Evolutionary conservation across 2,888 invertebrate genomes (phyloP), one percentile per base, ranked within the genome.

Genomic region (Sclerodermus sp.): DNA sequence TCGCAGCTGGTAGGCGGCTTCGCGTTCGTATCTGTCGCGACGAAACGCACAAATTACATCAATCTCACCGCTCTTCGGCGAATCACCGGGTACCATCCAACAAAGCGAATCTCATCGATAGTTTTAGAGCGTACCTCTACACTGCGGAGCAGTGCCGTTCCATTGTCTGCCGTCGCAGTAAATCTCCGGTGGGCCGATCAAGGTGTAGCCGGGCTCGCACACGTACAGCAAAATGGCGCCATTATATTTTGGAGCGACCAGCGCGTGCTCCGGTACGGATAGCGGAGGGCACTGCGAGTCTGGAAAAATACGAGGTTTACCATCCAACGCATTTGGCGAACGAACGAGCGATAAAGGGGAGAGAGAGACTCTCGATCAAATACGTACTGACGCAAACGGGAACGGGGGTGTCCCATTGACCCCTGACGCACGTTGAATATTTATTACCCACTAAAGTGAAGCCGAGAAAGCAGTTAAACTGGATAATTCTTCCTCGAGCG

Each of bases 381-480:
- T 73, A 87, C 90, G 86, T 79, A 91, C 91, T 84, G 64, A 89
- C 85, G 77, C 91, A 92, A 38, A 86, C 82, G 0, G 91, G 90
- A 1, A 79, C 64, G 0, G 82, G 81, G 1, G 82, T 82, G 55
- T 88, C 88, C 93, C 92, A 93, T n/a, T 79, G 70, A 0, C 89
- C 88, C 31, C 82, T 77, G 18, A 82, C 76, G 70, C 92, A 93
- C 14, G 85, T 87, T 14, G 87, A 84, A 62, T 86, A 88, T 64
- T 80, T 83, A 59, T 87, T 86, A 0, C 91, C 92, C 0, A 87
- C 82, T 30, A 91, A 78, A 32, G 82, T 80, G 71, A 81, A 91
- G 0, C 84, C 83, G 0, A 75, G 60, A 39, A 77, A 71, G 68
- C 91, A 91, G 14, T 71, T 70, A 69, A 84, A 88, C 67, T 82